Conservation (phyloP, 2,113 vertebrate species). For the Loxodonta africana region DNA sequence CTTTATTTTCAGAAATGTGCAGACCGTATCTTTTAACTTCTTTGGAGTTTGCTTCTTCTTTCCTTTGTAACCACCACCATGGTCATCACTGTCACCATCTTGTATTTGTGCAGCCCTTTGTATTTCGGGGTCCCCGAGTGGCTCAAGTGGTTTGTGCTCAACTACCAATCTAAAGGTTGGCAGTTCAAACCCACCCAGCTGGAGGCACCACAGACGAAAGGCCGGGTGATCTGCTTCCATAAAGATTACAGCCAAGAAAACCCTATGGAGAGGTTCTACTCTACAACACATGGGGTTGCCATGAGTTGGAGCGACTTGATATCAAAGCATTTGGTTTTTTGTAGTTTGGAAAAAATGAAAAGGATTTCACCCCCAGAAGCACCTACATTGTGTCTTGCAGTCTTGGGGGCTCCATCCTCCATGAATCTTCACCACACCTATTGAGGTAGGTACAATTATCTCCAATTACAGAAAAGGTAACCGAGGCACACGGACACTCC, state of each 20-base stretch:
- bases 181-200: no score
- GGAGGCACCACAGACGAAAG: no score
- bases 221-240: no score
- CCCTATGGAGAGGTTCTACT: no score
- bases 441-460: background rate
- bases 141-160: no score
- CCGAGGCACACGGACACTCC: background rate
- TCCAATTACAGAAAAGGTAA: background rate
- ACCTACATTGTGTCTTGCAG: background rate
- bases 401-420: background rate
- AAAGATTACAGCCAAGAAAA: no score
- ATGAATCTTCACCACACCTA: background rate
- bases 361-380: background rate
- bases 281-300: no score
- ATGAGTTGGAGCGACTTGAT: no score
- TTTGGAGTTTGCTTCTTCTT: background rate
- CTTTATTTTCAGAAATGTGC: background rate
- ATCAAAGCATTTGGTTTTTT: no score
- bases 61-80: background rate
- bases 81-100: background rate
- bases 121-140: no score
- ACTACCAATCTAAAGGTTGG: no score
- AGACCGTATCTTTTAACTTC: background rate
- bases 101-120: background rate
- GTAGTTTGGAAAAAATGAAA: background rate